Percentiles rank a stretch among this genome's conserved stretches.
Conservation (phyloP, 2,888 invertebrate genomes). For the Agapetus fuscipes region DNA sequence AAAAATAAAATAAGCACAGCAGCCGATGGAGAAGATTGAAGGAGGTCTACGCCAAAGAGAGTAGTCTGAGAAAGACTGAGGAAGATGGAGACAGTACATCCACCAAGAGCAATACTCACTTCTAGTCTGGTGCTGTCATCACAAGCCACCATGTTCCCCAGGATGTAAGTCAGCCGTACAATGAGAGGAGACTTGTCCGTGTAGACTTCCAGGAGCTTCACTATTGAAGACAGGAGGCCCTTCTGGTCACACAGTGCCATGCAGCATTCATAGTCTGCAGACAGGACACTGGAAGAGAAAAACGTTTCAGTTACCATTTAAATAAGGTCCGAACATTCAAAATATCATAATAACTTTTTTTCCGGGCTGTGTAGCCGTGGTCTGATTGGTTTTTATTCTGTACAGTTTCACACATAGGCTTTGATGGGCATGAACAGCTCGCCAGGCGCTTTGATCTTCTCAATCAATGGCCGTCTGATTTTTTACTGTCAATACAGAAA, state of each 20-base stretch:
- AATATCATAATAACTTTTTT: constrained; percentile 3
- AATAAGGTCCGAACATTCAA: background rate
- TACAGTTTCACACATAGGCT: too few species aligned
- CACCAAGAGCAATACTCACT: constrained; percentile 7
- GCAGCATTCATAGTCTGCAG: constrained; percentile 66
- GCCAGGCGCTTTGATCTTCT: too few species aligned
- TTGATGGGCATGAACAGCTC: too few species aligned
- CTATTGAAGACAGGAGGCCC: constrained; percentile 45
- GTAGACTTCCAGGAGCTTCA: constrained; percentile 56
- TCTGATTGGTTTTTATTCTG: too few species aligned
- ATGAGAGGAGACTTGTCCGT: constrained; percentile 61
- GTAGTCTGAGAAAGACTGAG: too few species aligned
- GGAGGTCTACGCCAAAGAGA: too few species aligned
- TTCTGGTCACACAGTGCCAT: constrained; percentile 50
- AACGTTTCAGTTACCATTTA: background rate
- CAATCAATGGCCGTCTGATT: too few species aligned
- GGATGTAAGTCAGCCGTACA: constrained; percentile 69
- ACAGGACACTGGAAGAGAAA: constrained; percentile 55
- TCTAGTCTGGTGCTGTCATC: constrained; percentile 57
- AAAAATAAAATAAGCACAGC: too few species aligned
- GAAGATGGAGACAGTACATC: too few species aligned
- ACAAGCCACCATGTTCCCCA: constrained; percentile 78
- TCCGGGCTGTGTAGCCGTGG: too few species aligned
- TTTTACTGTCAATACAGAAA: too few species aligned
- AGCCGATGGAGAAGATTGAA: too few species aligned